A percentile compares a stretch with the other conserved stretches of the same genome.
phyloP scores from a whole-genome alignment of 2,888 invertebrate species.

The Eurytoma adleriae region DNA sequence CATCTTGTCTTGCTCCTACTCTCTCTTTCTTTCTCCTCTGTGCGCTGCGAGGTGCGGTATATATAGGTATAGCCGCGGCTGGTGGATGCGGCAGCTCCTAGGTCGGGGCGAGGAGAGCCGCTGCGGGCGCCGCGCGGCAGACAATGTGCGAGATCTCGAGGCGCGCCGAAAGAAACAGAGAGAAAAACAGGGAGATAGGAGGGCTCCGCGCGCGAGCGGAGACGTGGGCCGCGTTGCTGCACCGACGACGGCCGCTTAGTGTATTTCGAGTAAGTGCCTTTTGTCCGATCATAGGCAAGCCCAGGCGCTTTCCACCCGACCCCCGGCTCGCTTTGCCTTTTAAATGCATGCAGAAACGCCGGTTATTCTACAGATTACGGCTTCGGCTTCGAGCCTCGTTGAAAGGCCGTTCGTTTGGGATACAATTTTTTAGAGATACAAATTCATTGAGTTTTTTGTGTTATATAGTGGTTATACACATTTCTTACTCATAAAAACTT shows the following conservation, averaged over 20 bases:
- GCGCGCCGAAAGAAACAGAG: background rate
- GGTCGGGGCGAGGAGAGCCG: conserved; percentile 19
- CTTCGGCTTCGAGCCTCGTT: no score
- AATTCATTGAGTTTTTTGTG: no score
- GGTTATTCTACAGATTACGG: no score
- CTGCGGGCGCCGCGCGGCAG: conserved; percentile 42
- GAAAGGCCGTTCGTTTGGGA: no score
- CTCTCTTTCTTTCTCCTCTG: conserved; percentile 8
- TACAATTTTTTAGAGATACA: no score
- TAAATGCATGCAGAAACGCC: no score
- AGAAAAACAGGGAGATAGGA: conserved; percentile 3
- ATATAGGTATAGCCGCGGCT: conserved; percentile 2
- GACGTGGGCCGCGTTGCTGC: background rate
- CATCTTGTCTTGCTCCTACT: background rate
- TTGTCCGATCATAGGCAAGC: background rate
- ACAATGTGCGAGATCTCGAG: conserved; percentile 42
- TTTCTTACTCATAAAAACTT: no score
- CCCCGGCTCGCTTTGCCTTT: no score
- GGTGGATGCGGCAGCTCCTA: conserved; percentile 7
- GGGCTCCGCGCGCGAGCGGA: background rate
- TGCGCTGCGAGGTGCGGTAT: background rate
- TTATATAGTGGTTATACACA: no score
- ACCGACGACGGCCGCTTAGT: background rate
- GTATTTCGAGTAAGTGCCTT: conserved; percentile 16
- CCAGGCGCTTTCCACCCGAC: no score